Evolutionary conservation across 2,888 invertebrate species (phyloP).

Genomic region (Pyrochroa serraticornis): DNA sequence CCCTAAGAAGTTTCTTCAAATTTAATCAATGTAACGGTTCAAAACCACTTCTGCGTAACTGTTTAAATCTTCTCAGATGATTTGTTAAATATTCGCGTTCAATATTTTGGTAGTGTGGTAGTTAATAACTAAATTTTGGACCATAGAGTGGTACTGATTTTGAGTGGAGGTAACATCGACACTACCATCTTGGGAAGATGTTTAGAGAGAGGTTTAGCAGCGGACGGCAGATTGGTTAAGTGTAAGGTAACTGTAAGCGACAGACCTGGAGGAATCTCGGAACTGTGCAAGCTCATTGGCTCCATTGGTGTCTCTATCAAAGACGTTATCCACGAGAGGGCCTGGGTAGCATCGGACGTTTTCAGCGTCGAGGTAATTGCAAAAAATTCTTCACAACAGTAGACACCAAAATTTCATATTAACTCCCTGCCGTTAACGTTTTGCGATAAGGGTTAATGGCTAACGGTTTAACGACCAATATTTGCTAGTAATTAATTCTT

Average conservation of each 20-base stretch:
- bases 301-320: slow-evolving; percentile 87
- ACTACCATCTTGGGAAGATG: slow-evolving; percentile 89
- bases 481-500: too few species aligned
- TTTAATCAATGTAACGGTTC: too few species aligned
- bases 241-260: slow-evolving; percentile 83
- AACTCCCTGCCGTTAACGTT: too few species aligned
- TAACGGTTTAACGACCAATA: too few species aligned
- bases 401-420: too few species aligned
- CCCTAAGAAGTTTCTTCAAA: too few species aligned
- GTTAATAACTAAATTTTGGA: too few species aligned
- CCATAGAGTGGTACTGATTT: slow-evolving; percentile 82
- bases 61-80: neutral
- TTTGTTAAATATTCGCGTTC: too few species aligned
- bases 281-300: slow-evolving; percentile 77
- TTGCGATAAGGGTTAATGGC: too few species aligned
- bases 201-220: slow-evolving; percentile 85
- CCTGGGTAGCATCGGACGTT: slow-evolving; percentile 90
- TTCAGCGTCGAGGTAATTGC: slow-evolving; percentile 71
- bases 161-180: slow-evolving; percentile 92
- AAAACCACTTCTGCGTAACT: neutral
- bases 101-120: too few species aligned
- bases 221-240: slow-evolving; percentile 78
- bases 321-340: slow-evolving; percentile 94
- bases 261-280: slow-evolving; percentile 86
- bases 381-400: too few species aligned